phyloP scores from a whole-genome alignment of 2,888 invertebrate species.

The Alloscopus bannaensis region DNA sequence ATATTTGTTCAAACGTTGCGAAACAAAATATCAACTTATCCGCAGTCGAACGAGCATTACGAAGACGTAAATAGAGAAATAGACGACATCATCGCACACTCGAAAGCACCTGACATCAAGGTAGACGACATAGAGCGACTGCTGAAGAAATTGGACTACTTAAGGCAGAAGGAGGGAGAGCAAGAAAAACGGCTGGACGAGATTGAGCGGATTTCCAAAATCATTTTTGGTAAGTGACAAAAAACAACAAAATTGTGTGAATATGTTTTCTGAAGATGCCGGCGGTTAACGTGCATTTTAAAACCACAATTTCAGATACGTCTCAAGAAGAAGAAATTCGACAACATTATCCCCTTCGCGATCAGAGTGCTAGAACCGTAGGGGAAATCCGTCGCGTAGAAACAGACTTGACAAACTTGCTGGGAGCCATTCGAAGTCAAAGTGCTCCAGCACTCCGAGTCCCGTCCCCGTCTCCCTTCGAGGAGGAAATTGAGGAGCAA shows the following conservation, averaged over 20 bases:
- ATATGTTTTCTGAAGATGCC: background rate
- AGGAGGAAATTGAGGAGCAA: conserved; percentile 43
- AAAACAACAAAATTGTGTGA: too few species aligned
- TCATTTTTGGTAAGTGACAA: conserved; percentile 64
- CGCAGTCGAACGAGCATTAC: conserved; percentile 64
- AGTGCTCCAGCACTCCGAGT: conserved; percentile 27
- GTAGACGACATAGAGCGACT: conserved; percentile 57
- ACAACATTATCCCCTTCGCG: conserved; percentile 60
- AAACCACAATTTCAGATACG: conserved; percentile 36
- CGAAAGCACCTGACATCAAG: conserved; percentile 36
- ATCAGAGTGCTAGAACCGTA: conserved; percentile 33
- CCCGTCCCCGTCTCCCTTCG: conserved; percentile 26
- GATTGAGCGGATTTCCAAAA: conserved; percentile 62
- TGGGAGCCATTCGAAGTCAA: conserved; percentile 39
- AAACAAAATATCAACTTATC: background rate
- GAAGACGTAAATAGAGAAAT: conserved; percentile 41
- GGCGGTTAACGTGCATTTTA: too few species aligned
- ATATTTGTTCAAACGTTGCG: background rate
- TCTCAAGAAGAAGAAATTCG: conserved; percentile 51
- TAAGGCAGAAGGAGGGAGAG: conserved; percentile 51
- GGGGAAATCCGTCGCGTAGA: conserved; percentile 58
- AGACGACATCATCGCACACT: conserved; percentile 50
- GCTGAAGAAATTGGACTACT: conserved; percentile 27
- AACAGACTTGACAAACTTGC: conserved; percentile 47
- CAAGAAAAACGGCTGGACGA: conserved; percentile 62